Conservation (phyloP, 2,888 invertebrate species). For the Oxycera nigricornis region DNA sequence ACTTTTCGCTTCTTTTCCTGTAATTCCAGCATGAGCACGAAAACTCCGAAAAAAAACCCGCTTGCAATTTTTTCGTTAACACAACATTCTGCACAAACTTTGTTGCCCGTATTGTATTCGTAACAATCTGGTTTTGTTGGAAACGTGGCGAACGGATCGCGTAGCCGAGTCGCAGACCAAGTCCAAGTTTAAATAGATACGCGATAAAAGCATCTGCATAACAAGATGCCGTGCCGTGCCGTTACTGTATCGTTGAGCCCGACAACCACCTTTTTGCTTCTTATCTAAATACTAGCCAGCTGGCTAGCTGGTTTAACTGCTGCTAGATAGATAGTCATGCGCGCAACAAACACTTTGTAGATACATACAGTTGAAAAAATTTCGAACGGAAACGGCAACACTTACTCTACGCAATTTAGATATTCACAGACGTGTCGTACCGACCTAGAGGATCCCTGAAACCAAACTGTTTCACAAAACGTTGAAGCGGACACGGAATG, state of each 20-base stretch:
- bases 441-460: not conserved
- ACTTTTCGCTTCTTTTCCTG: not conserved
- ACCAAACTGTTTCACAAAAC: not conserved
- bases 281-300: not conserved
- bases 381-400: not conserved
- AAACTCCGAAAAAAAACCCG: not conserved
- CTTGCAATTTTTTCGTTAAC: not conserved
- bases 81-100: not conserved
- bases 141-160: constrained; percentile 20
- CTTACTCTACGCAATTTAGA: not conserved
- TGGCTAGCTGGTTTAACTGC: not conserved
- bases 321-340: no score
- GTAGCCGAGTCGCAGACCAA: not conserved
- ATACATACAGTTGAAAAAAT: not conserved
- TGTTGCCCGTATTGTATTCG: not conserved
- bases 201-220: constrained; percentile 12
- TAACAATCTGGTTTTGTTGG: constrained; percentile 3
- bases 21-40: not conserved
- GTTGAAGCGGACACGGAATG: not conserved
- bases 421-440: not conserved
- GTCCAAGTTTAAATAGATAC: not conserved
- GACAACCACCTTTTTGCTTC: not conserved
- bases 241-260: not conserved
- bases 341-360: not conserved
- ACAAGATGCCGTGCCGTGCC: not conserved